These are phyloP conservation scores for Patella vulgata DNA, from an alignment of 1,140 invertebrate species.

Conservation along the genomic window DNA sequence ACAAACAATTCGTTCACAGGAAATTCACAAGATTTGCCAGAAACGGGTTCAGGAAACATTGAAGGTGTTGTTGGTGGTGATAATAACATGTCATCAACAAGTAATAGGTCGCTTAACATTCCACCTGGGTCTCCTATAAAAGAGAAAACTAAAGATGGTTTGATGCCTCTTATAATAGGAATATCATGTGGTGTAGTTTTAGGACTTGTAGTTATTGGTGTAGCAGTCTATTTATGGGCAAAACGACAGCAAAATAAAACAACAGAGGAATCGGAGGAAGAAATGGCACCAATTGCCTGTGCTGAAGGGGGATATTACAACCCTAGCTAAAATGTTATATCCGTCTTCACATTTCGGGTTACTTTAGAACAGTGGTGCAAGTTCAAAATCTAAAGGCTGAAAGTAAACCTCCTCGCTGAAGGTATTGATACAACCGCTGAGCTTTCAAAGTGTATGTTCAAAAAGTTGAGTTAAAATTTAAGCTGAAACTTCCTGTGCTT, in stretches of 20 bases:
- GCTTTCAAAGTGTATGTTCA: too few species aligned
- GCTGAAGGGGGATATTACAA: too few species aligned
- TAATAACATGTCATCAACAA: neutral
- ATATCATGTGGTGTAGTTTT: conserved; percentile 37
- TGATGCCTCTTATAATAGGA: conserved; percentile 41
- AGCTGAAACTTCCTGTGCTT: too few species aligned
- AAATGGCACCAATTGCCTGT: neutral
- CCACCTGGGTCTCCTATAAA: neutral
- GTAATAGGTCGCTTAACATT: neutral
- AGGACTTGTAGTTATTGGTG: conserved; percentile 28
- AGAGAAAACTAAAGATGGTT: neutral
- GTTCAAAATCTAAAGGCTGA: too few species aligned
- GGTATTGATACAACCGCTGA: too few species aligned
- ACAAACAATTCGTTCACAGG: neutral
- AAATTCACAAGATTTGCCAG: too few species aligned
- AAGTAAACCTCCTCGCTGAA: too few species aligned
- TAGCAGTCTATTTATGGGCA: conserved; percentile 25
- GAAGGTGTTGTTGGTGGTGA: neutral
- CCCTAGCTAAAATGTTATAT: too few species aligned
- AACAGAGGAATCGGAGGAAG: conserved; percentile 21
- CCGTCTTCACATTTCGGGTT: too few species aligned
- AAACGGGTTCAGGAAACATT: too few species aligned
- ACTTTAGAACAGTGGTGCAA: too few species aligned
- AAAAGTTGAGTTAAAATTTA: too few species aligned
- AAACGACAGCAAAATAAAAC: conserved; percentile 22